These are phyloP conservation scores for Umimayanthus kanabou DNA, from an alignment of 92 coral and sea anemone genomes.

Conservation along the genomic window DNA sequence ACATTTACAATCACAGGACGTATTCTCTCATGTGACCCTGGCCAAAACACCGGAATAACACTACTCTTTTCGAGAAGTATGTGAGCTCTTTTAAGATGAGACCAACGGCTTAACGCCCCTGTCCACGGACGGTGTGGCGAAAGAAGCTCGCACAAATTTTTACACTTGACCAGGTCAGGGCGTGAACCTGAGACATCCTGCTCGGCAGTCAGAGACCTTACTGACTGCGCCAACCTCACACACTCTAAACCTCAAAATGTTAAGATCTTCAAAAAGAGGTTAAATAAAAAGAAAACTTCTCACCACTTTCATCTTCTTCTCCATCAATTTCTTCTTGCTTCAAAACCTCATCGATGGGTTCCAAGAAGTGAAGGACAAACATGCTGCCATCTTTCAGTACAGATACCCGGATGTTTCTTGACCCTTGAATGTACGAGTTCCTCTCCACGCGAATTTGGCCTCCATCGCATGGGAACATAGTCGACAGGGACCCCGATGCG, in stretches of 20 bases:
- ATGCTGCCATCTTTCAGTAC: conserved; percentile 90
- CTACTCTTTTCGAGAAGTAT: too few species aligned
- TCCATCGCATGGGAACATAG: conserved; percentile 94
- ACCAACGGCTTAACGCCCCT: too few species aligned
- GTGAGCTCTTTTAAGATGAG: too few species aligned
- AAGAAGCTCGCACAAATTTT: too few species aligned
- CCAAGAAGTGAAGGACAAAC: conserved; percentile 83
- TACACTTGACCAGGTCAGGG: too few species aligned
- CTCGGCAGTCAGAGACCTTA: too few species aligned
- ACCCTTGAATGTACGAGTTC: conserved; percentile 78
- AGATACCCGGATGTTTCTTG: conserved; percentile 72
- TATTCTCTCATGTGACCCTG: too few species aligned
- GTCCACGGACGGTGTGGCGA: too few species aligned
- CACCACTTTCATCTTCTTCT: conserved; percentile 36
- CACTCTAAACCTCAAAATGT: neutral
- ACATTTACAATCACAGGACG: too few species aligned
- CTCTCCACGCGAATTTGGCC: conserved; percentile 88
- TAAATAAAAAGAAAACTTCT: neutral
- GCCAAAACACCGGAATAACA: too few species aligned
- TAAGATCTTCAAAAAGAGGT: neutral
- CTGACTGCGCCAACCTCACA: too few species aligned
- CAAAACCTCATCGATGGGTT: conserved; percentile 79
- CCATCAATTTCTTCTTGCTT: conserved; percentile 64
- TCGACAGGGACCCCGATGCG: conserved; percentile 84
- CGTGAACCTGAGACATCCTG: too few species aligned